Percentiles rank a stretch among this genome's conserved stretches.
These are phyloP conservation scores for Cichlasoma orientale DNA, from an alignment of 2,797 vertebrate species.

Conservation along the genomic window DNA sequence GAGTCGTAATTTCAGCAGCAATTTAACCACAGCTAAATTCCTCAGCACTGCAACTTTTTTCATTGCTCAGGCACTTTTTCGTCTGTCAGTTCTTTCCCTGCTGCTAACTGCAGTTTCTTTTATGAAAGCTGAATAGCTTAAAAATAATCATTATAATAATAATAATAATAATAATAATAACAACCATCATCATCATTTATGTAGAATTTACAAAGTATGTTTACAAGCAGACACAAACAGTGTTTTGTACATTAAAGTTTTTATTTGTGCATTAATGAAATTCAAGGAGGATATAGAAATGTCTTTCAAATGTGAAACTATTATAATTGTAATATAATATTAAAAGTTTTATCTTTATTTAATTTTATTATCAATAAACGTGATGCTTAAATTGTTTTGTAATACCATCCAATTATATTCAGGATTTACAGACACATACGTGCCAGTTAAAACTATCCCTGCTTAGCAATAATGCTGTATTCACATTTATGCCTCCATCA, in stretches of 20 bases:
- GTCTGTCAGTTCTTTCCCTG: neutral
- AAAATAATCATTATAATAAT: fast-evolving
- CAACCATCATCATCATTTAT: fast-evolving
- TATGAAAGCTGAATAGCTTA: fast-evolving
- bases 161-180: too few relatives aligned
- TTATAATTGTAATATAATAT: neutral
- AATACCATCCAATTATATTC: too few relatives aligned
- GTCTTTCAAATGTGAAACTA: neutral
- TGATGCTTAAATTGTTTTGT: neutral
- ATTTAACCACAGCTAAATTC: neutral
- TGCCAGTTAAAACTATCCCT: neutral
- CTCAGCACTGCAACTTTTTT: neutral
- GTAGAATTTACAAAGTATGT: neutral
- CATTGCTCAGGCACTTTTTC: neutral
- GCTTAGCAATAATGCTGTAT: neutral
- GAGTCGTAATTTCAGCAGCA: neutral
- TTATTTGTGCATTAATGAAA: neutral
- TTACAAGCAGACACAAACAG: neutral
- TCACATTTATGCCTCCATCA: neutral
- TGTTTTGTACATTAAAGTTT: neutral
- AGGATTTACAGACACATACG: too few relatives aligned
- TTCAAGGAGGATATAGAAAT: neutral
- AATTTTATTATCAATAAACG: neutral
- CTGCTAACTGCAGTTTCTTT: neutral
- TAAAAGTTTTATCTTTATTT: neutral